Percentiles rank a stretch among this genome's conserved stretches.
Conservation (phyloP, 2,888 invertebrate genomes). For the Kuschelorhynchus macadamiae region DNA sequence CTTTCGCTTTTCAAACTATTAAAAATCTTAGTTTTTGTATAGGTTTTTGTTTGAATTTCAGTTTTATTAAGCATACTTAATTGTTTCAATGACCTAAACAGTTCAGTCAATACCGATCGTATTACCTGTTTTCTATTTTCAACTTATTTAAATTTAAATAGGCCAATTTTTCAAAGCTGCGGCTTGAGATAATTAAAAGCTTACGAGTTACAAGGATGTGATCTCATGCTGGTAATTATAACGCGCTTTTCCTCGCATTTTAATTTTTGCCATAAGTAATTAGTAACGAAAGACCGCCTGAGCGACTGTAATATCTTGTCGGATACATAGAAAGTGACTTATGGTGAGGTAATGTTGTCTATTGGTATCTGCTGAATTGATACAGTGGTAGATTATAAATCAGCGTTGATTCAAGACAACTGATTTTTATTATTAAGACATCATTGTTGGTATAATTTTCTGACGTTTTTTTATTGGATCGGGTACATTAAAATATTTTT, state of each 20-base stretch:
- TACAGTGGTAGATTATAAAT: background rate
- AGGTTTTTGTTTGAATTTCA: background rate
- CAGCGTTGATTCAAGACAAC: too few relatives aligned
- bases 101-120: background rate
- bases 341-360: slow-evolving; percentile 22
- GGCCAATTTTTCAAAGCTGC: slow-evolving; percentile 25
- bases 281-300: slow-evolving; percentile 23
- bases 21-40: too few relatives aligned
- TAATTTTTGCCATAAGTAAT: slow-evolving; percentile 32
- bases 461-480: too few relatives aligned
- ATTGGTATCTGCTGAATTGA: slow-evolving; percentile 3
- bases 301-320: slow-evolving; percentile 18
- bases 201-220: slow-evolving; percentile 28
- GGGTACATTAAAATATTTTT: too few relatives aligned
- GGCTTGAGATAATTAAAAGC: slow-evolving; percentile 27
- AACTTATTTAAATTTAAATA: slow-evolving; percentile 16
- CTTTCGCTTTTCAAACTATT: too few relatives aligned
- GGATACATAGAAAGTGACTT: slow-evolving; percentile 31
- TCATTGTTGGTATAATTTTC: too few relatives aligned
- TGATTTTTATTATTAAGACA: too few relatives aligned
- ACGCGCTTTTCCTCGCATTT: slow-evolving; percentile 24
- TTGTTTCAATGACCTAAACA: slow-evolving; percentile 15
- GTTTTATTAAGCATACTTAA: background rate
- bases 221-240: slow-evolving; percentile 34
- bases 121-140: slow-evolving; percentile 31